These are phyloP conservation scores for Myotis pilosus DNA, from an alignment of 2,797 vertebrate genomes.

Conservation along the genomic window DNA sequence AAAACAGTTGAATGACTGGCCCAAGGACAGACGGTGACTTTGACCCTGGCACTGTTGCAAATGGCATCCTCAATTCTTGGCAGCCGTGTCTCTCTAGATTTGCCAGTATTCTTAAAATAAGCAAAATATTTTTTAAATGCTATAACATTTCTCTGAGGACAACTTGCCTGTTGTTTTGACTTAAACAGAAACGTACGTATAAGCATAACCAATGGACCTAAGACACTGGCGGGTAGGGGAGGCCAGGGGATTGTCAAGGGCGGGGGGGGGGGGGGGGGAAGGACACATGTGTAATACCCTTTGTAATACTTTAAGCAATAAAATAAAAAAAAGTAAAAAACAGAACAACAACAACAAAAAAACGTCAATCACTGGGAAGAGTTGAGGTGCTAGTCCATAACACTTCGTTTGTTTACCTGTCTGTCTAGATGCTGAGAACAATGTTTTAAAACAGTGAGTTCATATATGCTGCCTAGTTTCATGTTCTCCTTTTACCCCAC, in stretches of 20 bases:
- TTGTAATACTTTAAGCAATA: no score
- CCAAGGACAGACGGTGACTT: constrained; percentile 67
- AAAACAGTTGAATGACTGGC: constrained; percentile 2
- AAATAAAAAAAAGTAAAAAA: no score
- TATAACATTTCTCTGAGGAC: constrained; percentile 48
- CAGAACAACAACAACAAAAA: neutral
- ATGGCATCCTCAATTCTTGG: constrained; percentile 42
- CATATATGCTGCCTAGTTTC: neutral
- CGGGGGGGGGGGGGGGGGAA: no score
- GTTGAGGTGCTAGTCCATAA: neutral
- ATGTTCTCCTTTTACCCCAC: neutral
- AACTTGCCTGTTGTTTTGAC: constrained; percentile 45
- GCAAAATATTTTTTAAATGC: neutral
- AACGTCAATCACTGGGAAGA: neutral
- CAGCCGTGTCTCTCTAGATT: neutral
- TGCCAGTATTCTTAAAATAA: constrained; percentile 59
- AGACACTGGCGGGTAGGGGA: no score
- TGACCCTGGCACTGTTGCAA: constrained; percentile 53
- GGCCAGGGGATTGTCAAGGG: no score
- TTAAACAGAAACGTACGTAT: neutral
- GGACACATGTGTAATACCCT: no score
- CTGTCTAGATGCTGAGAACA: neutral
- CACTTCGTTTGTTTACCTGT: neutral
- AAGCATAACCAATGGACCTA: no score
- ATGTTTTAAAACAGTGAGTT: neutral